Base-by-base conservation (phyloP, 2,113 vertebrate species). In the Melanocharis versteri region DNA sequence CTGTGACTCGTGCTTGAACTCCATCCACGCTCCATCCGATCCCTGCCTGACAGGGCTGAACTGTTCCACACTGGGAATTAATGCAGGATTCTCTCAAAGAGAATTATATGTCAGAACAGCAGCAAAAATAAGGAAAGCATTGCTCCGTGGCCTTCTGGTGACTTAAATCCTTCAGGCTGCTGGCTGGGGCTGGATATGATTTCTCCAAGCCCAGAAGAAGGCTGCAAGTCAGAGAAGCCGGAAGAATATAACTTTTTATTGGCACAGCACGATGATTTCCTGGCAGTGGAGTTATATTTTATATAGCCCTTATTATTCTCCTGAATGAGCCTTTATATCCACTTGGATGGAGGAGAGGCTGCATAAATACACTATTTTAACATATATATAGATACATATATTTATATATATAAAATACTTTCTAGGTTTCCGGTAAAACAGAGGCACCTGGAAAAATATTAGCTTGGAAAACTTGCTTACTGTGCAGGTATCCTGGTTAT, bases 321-420 rank as follows among this genome's bases (percentile, higher is more conserved):
- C 93, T 96, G 95, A 97, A 97, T 96, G 85, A 94, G 92, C 90
- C 89, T 89, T 97, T 97, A 86, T 96, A 81, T 87, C 86, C 94
- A 48, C 73, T 95, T 87, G 91, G 90, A 93, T 65, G 70, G 66
- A 66, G 79, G 91, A 87, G 92, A 82, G 77, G 83, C 82, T 95
- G 78, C 76, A 62, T 79, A 75, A 94, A 93, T 83, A 82, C 0
- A 65, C 37, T 13, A 4, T 6, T 85, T 78, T 42, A 79, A 92
- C 30, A 24, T 83, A 79, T 27, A 66, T 26, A n/a, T 28, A 54
- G 17, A 21, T 7, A 69, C 13, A 37, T 28, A 19, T 57, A 57
- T 66, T 37, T 45, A 37, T 51, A 87, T 44, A 28, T 50, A 77
- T 44, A 44, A 68, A 87, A 60, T 48, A 26, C 51, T 68, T 82